phyloP scores from a whole-genome alignment of 2,113 vertebrate genomes.

The Columba livia region DNA sequence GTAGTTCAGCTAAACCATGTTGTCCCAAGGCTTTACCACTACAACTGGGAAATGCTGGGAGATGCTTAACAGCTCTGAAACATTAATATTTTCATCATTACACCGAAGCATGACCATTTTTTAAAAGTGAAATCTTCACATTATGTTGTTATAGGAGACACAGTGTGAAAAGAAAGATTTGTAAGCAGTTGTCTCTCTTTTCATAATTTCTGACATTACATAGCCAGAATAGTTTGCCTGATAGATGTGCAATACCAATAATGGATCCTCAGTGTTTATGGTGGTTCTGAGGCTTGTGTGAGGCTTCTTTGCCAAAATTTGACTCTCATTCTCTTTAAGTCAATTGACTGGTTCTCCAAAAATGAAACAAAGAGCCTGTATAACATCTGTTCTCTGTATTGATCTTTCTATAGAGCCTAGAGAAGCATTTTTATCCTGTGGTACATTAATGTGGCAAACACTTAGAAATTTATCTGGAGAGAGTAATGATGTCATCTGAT shows the following conservation, averaged over 20 bases:
- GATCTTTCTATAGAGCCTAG: slow-evolving; percentile 67
- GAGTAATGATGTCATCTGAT: slow-evolving; percentile 70
- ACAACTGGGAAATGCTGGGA: not conserved
- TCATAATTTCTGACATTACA: slow-evolving; percentile 28
- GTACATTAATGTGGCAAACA: slow-evolving; percentile 69
- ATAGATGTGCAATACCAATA: not conserved
- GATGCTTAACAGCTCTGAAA: slow-evolving; percentile 1
- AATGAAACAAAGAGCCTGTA: slow-evolving; percentile 28
- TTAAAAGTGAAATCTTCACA: slow-evolving; percentile 11
- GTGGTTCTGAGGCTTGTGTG: slow-evolving; percentile 7
- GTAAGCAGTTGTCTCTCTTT: slow-evolving; percentile 20
- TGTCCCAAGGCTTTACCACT: not conserved
- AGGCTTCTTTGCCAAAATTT: slow-evolving; percentile 31
- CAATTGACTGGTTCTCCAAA: slow-evolving; percentile 42
- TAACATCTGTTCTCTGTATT: slow-evolving; percentile 58
- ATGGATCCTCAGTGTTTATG: slow-evolving; percentile 5
- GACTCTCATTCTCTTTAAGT: slow-evolving; percentile 6
- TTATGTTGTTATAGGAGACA: slow-evolving; percentile 38
- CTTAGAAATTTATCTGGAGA: slow-evolving; percentile 66
- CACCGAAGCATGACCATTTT: not conserved
- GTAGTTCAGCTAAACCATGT: not conserved
- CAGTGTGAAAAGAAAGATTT: slow-evolving; percentile 43
- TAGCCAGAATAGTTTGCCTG: not conserved
- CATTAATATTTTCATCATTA: slow-evolving; percentile 28
- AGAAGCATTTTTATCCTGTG: slow-evolving; percentile 71